Evolutionary conservation across 2,797 vertebrate genomes (phyloP).

Genomic region (Macrochelys suwanniensis): DNA sequence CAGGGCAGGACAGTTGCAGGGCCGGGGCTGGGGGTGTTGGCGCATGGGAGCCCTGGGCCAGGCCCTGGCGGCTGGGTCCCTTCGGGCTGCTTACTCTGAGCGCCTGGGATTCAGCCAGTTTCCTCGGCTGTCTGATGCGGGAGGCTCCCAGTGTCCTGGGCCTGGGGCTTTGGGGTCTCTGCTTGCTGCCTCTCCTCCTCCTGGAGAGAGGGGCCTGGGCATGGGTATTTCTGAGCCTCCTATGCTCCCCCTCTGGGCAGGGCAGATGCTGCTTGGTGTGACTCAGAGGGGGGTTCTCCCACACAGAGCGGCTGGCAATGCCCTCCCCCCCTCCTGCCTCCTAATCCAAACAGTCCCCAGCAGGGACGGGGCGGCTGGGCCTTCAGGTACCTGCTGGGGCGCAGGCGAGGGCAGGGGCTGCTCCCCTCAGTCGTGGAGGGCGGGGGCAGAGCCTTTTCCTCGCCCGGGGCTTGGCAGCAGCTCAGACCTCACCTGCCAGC

Average conservation of each 20-base stretch:
- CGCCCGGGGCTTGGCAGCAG: neutral
- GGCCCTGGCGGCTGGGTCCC: no score
- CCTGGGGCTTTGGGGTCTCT: neutral
- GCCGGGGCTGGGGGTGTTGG: no score
- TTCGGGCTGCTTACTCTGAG: neutral
- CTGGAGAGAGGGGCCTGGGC: fast-evolving
- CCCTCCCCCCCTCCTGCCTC: no score
- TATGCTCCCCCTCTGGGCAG: neutral
- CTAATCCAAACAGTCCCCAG: neutral
- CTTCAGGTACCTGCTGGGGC: no score
- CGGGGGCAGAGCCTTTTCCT: neutral
- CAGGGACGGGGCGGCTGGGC: neutral
- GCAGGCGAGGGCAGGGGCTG: neutral
- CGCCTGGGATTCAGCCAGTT: neutral
- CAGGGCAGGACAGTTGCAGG: neutral
- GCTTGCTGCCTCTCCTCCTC: neutral
- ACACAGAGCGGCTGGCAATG: neutral
- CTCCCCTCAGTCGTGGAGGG: neutral
- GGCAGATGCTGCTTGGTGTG: neutral
- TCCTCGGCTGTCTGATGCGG: neutral
- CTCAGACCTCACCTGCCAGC: neutral
- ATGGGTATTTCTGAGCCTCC: neutral
- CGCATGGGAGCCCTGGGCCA: no score
- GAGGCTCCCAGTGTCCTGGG: neutral
- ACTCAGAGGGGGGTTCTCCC: neutral